Evolutionary conservation across 2,797 vertebrate species (phyloP).

Genomic region (Tokudaia muenninki): DNA sequence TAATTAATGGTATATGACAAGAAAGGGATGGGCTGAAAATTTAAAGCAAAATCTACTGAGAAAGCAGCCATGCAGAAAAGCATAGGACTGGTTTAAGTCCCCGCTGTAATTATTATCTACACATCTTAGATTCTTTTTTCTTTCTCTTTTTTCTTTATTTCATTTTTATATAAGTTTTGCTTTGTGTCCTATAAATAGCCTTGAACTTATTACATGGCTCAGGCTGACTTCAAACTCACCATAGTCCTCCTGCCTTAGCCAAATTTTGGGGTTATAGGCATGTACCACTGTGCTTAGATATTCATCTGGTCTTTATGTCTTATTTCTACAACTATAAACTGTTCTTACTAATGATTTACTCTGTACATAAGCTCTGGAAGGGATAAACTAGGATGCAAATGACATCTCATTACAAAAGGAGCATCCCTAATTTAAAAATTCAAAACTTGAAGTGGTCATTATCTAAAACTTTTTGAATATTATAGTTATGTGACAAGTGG

Average conservation of each 20-base stretch:
- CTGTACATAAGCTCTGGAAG: neutral
- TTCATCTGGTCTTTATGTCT: neutral
- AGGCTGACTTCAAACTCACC: neutral
- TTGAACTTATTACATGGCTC: neutral
- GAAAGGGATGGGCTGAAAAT: neutral
- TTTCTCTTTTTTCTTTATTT: neutral
- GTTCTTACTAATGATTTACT: neutral
- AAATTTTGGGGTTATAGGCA: neutral
- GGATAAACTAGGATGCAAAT: neutral
- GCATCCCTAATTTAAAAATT: neutral
- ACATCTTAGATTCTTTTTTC: neutral
- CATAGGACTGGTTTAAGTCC: neutral
- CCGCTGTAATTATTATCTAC: neutral
- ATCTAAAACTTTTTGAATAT: neutral
- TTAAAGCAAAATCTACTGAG: neutral
- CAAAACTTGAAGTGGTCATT: neutral
- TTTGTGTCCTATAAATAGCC: neutral
- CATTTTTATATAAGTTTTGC: neutral
- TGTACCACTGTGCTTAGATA: neutral
- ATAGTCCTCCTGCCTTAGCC: neutral
- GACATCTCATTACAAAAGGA: neutral
- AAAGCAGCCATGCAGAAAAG: neutral
- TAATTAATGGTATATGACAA: neutral
- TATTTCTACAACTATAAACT: neutral
- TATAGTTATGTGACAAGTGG: neutral